phyloP scores from a whole-genome alignment of 2,797 vertebrate species.

The Prionace glauca region DNA sequence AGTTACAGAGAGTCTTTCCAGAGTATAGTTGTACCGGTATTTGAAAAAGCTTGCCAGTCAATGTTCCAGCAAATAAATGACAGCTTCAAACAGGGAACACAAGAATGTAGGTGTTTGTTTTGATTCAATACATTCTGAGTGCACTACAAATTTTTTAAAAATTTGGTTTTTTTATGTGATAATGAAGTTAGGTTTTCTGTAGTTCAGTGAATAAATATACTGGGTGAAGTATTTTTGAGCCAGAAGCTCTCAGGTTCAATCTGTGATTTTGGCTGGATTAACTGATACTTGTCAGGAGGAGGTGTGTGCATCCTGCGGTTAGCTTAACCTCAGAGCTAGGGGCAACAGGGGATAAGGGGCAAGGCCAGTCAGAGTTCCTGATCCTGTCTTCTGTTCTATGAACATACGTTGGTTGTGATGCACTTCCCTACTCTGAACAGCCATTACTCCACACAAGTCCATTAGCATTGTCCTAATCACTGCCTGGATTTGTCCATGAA shows the following conservation, averaged over 20 bases:
- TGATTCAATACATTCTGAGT: neutral
- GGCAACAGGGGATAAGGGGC: neutral
- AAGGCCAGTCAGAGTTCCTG: neutral
- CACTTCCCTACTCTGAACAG: neutral
- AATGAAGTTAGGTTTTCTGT: neutral
- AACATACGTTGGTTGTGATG: neutral
- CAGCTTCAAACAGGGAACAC: slow-evolving; percentile 93
- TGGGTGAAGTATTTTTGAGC: neutral
- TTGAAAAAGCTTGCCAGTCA: slow-evolving; percentile 92
- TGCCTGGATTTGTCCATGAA: neutral
- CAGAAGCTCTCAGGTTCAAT: neutral
- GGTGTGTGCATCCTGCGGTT: neutral
- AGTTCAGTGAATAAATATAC: neutral
- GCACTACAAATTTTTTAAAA: neutral
- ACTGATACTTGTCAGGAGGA: neutral
- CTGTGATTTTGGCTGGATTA: neutral
- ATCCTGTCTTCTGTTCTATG: neutral
- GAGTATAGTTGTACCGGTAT: slow-evolving; percentile 81
- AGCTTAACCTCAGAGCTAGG: neutral
- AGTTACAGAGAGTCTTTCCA: slow-evolving; percentile 91
- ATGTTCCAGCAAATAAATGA: slow-evolving; percentile 99
- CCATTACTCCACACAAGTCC: neutral
- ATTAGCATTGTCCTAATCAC: neutral
- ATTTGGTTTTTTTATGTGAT: neutral
- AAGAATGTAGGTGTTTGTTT: slow-evolving; percentile 77